A percentile compares a stretch with the other conserved stretches of the same genome.
Conservation (phyloP, 2,797 vertebrate species). For the Ficedula albicollis region DNA sequence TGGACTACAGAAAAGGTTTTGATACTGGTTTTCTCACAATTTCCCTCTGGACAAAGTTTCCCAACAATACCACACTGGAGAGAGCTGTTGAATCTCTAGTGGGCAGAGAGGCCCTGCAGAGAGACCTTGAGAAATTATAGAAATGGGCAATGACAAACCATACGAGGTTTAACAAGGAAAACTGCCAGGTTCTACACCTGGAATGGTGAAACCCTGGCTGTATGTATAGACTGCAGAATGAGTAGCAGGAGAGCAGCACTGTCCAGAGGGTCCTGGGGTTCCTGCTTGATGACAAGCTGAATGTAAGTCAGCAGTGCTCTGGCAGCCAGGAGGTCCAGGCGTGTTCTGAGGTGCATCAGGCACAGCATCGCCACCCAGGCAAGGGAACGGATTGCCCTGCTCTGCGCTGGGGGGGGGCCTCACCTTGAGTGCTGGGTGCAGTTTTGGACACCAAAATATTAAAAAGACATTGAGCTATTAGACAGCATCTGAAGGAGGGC, state of each 20-base stretch:
- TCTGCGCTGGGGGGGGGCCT: accelerated
- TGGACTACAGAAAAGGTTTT: not conserved
- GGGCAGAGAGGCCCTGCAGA: not conserved
- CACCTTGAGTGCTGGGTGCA: accelerated
- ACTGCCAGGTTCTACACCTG: not conserved
- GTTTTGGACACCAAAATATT: not conserved
- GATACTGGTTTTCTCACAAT: not conserved
- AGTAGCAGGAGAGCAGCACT: not conserved
- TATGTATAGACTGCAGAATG: not conserved
- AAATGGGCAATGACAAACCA: not conserved
- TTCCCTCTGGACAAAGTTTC: not conserved
- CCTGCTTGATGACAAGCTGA: accelerated
- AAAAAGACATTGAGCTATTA: not conserved
- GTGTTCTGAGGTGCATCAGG: accelerated
- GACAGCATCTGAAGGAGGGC: not conserved
- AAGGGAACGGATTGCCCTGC: accelerated
- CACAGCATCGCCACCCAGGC: accelerated
- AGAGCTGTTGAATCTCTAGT: not conserved
- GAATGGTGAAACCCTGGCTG: not conserved
- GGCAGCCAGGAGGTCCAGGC: not conserved
- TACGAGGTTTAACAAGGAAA: not conserved
- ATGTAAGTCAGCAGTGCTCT: not conserved
- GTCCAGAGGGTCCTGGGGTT: not conserved
- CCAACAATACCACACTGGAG: not conserved
- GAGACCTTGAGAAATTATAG: not conserved